A percentile compares a stretch with the other conserved stretches of the same genome.
These are phyloP conservation scores for Tympanoctomys barrerae DNA, from an alignment of 2,797 vertebrate genomes.

Conservation along the genomic window DNA sequence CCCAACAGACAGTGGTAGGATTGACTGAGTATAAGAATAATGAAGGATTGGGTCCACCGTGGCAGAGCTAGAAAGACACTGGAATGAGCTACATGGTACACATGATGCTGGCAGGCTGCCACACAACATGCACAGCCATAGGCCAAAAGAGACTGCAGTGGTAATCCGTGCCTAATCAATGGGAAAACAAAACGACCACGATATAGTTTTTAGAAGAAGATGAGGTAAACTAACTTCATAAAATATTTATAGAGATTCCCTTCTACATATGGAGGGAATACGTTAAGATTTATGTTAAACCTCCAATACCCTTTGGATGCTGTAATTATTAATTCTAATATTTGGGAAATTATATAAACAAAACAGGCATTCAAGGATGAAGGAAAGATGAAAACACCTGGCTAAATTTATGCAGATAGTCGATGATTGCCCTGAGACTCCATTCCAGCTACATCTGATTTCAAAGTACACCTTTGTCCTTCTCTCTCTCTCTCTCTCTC, in stretches of 20 bases:
- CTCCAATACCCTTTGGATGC: not conserved
- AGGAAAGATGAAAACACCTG: too few species aligned
- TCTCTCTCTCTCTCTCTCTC: not conserved
- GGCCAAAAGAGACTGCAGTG: not conserved
- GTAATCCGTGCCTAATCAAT: not conserved
- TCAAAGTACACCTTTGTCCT: not conserved
- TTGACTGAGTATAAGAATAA: not conserved
- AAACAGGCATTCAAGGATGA: not conserved
- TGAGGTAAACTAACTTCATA: not conserved
- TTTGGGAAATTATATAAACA: not conserved
- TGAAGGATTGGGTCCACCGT: not conserved
- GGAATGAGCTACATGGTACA: not conserved
- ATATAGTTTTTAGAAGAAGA: not conserved
- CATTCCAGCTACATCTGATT: not conserved
- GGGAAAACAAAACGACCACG: not conserved
- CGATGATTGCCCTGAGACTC: not conserved
- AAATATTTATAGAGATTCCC: not conserved
- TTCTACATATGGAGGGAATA: not conserved
- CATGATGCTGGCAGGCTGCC: not conserved
- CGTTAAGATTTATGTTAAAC: not conserved
- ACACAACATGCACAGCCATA: not conserved
- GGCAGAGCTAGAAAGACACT: not conserved
- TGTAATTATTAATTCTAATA: not conserved
- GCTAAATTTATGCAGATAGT: not conserved
- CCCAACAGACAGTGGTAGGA: not conserved